Evolutionary conservation across 2,113 vertebrate species (phyloP), one percentile per base, ranked within the genome.

Genomic region (Pedionomus torquatus): DNA sequence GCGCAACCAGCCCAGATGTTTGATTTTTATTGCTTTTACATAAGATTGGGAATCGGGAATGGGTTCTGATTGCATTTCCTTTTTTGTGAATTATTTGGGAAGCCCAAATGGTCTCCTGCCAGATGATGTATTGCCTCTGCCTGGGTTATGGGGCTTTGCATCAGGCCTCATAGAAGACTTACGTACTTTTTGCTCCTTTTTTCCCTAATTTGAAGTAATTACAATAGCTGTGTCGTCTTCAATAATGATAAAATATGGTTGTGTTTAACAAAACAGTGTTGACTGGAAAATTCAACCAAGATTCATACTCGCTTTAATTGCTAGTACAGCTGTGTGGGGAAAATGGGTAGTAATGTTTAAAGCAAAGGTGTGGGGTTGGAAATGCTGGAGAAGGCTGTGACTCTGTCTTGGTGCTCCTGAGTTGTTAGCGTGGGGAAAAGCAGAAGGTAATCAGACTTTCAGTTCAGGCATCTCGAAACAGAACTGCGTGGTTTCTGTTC

Each of bases 11-110:
- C 68, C 87, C n/a, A 25, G 57, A 30, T 82, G 72, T 49, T 82
- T 63, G 90, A 51, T 64, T 85, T 82, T 41, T 81, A 25, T 58
- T 71, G 57, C 78, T 88, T 94, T 84, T 90, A 51, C 39, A 39
- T 71, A 87, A 77, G 48, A 24, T 69, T 48, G 54, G 90, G 79
- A 72, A 49, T 10, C 1, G 2, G 43, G 83, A 70, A 14, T 0
- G 10, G 31, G 23, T 46, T 66, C 46, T 66, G 74, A 39, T 60
- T 2, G 0, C 25, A 2, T 61, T 79, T 83, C 30, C 63, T 68
- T 79, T 75, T 63, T 58, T 55, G 51, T 61, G 78, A 54, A 54
- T 41, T 65, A 18, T 71, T 83, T 83, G 68, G 77, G 81, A 93
- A 85, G 64, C 54, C 49, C 39, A 26, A 3, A 20, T 14, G 46